Conservation (phyloP, 2,113 vertebrate genomes). For the Gavia stellata region DNA sequence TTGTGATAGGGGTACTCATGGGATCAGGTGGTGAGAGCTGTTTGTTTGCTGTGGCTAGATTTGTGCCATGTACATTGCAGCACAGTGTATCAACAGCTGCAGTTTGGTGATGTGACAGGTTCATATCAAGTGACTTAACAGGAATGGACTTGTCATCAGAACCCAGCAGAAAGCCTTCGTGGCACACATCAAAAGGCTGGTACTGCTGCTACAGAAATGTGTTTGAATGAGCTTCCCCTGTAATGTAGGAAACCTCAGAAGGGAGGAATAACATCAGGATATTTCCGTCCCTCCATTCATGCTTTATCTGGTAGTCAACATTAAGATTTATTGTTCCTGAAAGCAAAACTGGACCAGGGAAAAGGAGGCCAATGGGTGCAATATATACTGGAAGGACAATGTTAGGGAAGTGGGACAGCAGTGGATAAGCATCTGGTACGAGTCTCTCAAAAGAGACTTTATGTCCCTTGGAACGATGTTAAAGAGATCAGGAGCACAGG, state of each 20-base stretch:
- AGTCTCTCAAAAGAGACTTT: background rate
- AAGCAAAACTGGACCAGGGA: background rate
- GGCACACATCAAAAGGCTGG: no score
- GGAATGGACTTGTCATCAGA: background rate
- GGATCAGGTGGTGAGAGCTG: background rate
- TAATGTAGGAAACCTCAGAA: background rate
- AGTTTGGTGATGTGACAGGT: background rate
- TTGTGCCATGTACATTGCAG: background rate
- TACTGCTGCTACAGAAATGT: background rate
- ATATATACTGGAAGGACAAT: background rate
- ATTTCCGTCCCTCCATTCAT: background rate
- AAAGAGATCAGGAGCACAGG: background rate
- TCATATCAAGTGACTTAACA: no score
- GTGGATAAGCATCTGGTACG: background rate
- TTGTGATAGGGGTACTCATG: background rate
- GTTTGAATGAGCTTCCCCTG: background rate
- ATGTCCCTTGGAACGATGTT: background rate
- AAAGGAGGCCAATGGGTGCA: background rate
- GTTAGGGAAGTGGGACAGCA: background rate
- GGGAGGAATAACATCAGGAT: background rate
- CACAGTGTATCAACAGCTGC: background rate
- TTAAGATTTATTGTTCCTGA: background rate
- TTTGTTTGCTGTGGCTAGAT: background rate
- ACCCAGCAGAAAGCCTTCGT: background rate
- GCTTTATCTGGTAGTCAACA: background rate